phyloP scores from a whole-genome alignment of 2,797 vertebrate species.

The Mormyrops attenuatus region DNA sequence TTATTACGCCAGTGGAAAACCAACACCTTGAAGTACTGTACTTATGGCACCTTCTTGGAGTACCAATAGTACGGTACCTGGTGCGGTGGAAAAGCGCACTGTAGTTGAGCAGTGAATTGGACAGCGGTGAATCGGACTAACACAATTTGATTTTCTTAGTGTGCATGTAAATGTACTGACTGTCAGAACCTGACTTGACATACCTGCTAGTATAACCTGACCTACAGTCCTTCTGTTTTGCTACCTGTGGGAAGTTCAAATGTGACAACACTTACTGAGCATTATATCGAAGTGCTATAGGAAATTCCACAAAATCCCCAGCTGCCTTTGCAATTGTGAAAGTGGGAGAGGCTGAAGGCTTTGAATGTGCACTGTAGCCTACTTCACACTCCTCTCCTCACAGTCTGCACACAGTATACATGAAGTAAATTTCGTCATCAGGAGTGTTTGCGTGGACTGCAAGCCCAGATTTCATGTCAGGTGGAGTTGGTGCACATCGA shows the following conservation, averaged over 20 bases:
- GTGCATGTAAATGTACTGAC: neutral
- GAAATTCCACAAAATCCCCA: conserved; percentile 48
- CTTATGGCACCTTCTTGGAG: neutral
- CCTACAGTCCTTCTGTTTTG: neutral
- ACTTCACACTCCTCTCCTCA: conserved; percentile 18
- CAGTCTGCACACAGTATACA: neutral
- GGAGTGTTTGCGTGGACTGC: neutral
- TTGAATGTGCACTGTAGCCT: conserved; percentile 35
- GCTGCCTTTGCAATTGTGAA: conserved; percentile 38
- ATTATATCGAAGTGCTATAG: conserved; percentile 28
- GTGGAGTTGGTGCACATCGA: neutral
- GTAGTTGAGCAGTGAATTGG: neutral
- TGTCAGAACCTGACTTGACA: neutral
- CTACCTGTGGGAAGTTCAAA: neutral
- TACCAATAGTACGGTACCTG: neutral
- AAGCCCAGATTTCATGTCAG: neutral
- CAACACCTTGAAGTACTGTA: neutral
- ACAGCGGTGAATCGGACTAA: neutral
- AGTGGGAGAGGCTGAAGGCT: conserved; percentile 33
- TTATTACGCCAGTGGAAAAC: neutral
- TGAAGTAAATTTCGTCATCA: neutral
- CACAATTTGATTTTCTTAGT: neutral
- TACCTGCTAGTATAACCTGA: neutral
- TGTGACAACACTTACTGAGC: neutral
- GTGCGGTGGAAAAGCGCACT: neutral